Percentiles rank a stretch among this genome's conserved stretches.
phyloP scores from a whole-genome alignment of 2,797 vertebrate species.

The Phataginus tricuspis region DNA sequence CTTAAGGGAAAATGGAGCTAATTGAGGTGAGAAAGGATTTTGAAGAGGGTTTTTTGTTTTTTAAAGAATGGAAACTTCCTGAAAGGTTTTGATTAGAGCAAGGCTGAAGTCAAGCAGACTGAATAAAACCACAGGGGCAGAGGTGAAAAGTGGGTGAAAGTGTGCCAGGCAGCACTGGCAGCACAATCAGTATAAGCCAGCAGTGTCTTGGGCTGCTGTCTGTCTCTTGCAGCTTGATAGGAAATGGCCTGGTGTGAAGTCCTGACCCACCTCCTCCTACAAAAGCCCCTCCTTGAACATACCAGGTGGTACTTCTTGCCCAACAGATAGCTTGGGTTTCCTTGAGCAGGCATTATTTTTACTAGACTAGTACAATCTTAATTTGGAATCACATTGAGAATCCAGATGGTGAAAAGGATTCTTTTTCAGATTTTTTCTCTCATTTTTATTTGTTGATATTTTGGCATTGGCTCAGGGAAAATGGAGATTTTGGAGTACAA shows the following conservation, averaged over 20 bases:
- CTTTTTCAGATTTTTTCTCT: neutral
- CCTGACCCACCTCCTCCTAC: neutral
- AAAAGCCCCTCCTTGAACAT: too few relatives aligned
- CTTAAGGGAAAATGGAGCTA: neutral
- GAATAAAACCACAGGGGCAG: neutral
- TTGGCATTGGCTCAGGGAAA: neutral
- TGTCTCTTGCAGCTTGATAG: neutral
- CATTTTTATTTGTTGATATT: neutral
- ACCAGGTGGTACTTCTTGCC: neutral
- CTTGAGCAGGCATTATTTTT: neutral
- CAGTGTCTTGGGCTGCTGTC: neutral
- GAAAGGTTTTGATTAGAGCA: neutral
- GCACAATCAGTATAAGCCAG: neutral
- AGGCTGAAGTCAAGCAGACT: neutral
- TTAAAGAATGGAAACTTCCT: neutral
- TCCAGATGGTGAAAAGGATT: neutral
- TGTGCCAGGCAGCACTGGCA: neutral
- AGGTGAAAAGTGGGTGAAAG: neutral
- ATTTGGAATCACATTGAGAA: neutral
- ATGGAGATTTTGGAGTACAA: neutral
- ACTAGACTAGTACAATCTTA: neutral
- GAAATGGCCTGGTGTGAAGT: rapidly evolving
- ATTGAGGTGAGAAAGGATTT: neutral
- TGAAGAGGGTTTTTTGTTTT: neutral
- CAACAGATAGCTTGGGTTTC: neutral